A percentile compares a stretch with the other conserved stretches of the same genome.
phyloP scores from a whole-genome alignment of 2,797 vertebrate genomes.

The Rhabdophis nuchalis region DNA sequence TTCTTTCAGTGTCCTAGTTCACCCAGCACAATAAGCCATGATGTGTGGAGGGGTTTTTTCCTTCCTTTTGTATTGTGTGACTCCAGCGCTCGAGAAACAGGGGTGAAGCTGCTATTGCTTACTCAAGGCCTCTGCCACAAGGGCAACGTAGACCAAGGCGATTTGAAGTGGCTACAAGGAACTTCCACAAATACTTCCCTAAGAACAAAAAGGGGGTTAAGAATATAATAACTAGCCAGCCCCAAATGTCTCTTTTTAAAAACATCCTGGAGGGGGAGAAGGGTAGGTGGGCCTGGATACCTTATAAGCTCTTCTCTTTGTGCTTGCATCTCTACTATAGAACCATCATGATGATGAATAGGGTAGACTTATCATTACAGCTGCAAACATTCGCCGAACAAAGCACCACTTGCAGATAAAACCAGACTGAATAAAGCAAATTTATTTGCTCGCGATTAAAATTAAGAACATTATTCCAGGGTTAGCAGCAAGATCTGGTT shows the following conservation, averaged over 20 bases:
- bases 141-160: neutral
- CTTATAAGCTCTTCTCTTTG: neutral
- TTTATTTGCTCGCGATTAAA: constrained; percentile 1
- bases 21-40: neutral
- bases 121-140: neutral
- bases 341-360: constrained; percentile 29
- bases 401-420: constrained; percentile 21
- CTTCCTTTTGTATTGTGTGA: neutral
- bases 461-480: constrained; percentile 23
- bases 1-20: neutral
- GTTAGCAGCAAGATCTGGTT: neutral
- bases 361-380: constrained; percentile 20
- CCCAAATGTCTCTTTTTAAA: neutral
- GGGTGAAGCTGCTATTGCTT: neutral
- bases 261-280: neutral
- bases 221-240: neutral
- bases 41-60: no score
- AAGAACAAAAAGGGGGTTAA: neutral
- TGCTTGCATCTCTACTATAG: neutral
- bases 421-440: constrained; percentile 17
- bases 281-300: neutral
- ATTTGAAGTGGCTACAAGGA: neutral
- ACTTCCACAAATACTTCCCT: neutral
- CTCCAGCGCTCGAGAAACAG: neutral
- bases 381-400: constrained; percentile 15